phyloP scores from a whole-genome alignment of 2,888 invertebrate genomes.

The Arrhopalites spinosus region DNA sequence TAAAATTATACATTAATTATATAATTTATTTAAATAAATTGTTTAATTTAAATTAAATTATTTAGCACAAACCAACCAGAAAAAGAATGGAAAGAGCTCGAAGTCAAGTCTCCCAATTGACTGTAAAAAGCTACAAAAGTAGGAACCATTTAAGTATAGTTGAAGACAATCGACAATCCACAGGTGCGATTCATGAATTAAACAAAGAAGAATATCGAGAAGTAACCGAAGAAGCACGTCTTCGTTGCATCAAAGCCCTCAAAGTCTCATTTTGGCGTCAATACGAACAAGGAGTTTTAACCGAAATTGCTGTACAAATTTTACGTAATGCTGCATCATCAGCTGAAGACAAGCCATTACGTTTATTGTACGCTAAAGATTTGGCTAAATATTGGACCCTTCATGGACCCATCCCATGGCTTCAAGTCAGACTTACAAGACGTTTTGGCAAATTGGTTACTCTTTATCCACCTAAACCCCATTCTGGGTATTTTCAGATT shows the following conservation, averaged over 20 bases:
- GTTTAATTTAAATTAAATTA: too few species aligned
- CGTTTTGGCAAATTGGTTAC: constrained; percentile 33
- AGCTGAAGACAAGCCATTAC: constrained; percentile 63
- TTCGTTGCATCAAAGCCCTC: constrained; percentile 67
- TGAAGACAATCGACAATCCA: constrained; percentile 21
- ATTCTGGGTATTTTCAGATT: too few species aligned
- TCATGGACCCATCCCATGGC: constrained; percentile 62
- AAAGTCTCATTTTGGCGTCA: constrained; percentile 69
- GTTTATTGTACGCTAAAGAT: constrained; percentile 61
- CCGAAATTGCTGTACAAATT: constrained; percentile 65
- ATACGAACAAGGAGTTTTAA: constrained; percentile 68
- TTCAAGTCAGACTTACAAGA: constrained; percentile 61
- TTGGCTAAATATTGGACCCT: constrained; percentile 62
- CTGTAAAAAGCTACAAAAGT: too few species aligned
- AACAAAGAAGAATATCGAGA: constrained; percentile 66
- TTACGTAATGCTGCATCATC: constrained; percentile 65
- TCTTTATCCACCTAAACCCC: too few species aligned
- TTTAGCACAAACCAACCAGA: too few species aligned
- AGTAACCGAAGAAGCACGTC: constrained; percentile 66
- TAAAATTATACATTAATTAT: too few species aligned
- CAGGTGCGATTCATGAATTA: constrained; percentile 63
- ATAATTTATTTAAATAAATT: too few species aligned
- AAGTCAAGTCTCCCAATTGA: background rate
- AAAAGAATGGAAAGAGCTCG: constrained; percentile 32
- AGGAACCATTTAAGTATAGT: background rate